phyloP scores from a whole-genome alignment of 2,888 invertebrate genomes.

The Papilio gigon region DNA sequence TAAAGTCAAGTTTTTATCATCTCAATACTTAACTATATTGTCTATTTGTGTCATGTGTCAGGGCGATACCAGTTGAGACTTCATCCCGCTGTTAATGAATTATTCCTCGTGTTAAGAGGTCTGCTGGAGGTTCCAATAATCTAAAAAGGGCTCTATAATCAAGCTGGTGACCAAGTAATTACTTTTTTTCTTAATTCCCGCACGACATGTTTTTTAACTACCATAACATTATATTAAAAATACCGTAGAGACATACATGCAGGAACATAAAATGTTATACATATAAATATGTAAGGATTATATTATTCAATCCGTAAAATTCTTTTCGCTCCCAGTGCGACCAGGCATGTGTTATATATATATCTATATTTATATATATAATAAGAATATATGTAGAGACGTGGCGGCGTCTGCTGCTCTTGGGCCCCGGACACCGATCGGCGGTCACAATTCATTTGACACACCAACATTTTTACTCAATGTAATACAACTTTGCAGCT shows the following conservation, averaged over 20 bases:
- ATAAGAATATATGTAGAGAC: too few species aligned
- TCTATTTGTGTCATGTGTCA: slow-evolving; percentile 1
- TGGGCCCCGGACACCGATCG: too few species aligned
- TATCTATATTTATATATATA: background rate
- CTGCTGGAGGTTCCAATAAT: background rate
- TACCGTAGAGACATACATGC: too few species aligned
- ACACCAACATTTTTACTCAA: slow-evolving; percentile 1
- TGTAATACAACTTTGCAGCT: background rate
- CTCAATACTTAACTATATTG: background rate
- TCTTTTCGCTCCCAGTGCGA: slow-evolving; percentile 8
- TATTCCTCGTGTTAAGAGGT: background rate
- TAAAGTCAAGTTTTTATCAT: background rate
- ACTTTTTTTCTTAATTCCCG: too few species aligned
- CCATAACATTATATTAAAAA: too few species aligned
- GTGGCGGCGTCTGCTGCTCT: too few species aligned
- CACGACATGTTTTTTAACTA: too few species aligned
- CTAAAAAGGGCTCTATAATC: background rate
- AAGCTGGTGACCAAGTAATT: too few species aligned
- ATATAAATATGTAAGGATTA: background rate
- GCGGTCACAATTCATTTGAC: background rate
- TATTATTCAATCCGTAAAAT: slow-evolving; percentile 21
- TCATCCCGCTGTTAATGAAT: slow-evolving; percentile 9
- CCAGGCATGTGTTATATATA: background rate
- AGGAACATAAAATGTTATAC: too few species aligned
- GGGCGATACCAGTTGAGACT: background rate